These are phyloP conservation scores for Spondyliosoma cantharus DNA, from an alignment of 2,797 vertebrate species.

Conservation along the genomic window DNA sequence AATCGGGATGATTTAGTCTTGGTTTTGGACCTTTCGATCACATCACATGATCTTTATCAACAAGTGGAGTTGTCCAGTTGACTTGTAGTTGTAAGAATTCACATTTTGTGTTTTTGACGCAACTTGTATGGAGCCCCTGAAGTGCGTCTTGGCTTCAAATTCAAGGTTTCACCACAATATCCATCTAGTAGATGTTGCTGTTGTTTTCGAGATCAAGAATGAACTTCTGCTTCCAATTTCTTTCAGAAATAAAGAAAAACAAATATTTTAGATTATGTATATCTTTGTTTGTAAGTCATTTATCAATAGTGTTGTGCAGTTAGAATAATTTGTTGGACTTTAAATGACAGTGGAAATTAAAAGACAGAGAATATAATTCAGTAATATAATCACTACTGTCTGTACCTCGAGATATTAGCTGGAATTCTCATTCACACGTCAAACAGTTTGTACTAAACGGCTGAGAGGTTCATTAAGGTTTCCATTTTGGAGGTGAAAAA, in stretches of 20 bases:
- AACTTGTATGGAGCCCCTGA: too few species aligned
- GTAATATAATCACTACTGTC: neutral
- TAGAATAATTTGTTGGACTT: neutral
- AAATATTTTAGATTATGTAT: neutral
- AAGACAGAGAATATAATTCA: neutral
- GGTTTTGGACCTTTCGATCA: too few species aligned
- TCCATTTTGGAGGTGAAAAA: neutral
- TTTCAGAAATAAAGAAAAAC: neutral
- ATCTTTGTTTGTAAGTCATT: neutral
- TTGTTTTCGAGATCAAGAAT: neutral
- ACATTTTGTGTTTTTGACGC: too few species aligned
- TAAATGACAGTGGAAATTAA: neutral
- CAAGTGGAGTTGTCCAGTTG: too few species aligned
- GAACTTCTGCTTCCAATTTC: neutral
- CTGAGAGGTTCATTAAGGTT: neutral
- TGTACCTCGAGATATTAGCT: neutral
- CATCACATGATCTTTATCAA: too few species aligned
- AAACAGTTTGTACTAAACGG: neutral
- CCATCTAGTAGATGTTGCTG: neutral
- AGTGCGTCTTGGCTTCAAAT: neutral
- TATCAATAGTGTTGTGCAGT: neutral
- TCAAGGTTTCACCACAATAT: neutral
- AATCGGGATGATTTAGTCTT: too few species aligned
- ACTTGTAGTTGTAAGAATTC: too few species aligned
- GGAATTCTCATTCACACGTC: too few species aligned